Base-by-base conservation (phyloP, 2,888 invertebrate genomes). In the Gerris lacustris region DNA sequence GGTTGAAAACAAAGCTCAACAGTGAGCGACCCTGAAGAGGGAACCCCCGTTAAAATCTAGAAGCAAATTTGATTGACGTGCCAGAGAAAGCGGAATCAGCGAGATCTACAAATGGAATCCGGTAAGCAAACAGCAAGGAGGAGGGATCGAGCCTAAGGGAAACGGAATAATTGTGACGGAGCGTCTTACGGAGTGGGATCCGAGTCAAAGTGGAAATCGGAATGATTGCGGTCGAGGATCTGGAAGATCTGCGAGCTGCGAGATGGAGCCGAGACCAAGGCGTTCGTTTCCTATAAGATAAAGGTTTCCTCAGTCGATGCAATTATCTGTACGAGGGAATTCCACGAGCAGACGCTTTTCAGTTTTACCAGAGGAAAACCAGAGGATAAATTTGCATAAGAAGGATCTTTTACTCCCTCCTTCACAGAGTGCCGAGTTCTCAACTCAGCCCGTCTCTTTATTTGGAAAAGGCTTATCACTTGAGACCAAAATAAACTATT, bases 361-460 rank as follows among this genome's bases (percentile, higher is more conserved):
- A 55, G 55, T 55, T 55, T 55, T 55, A 55, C 55, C 55, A 11
- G 11, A 9, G 55, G 15, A 15, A 55, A 55, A 55, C 9, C 55
- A 15, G 11, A 11, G 9, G 55, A 5, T 2, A 55, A 55, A 55
- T 55, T 55, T 55, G 55, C 55, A 55, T 55, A 55, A 55, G 55
- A 55, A 55, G 55, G 55, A 55, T 55, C 55, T 55, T 55, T 55
- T 55, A 55, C 55, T 15, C 55, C 55, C 55, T 55, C 55, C 55
- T 55, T 55, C 55, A 2, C 55, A 31, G 31, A 31, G 31, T 31
- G 31, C 31, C 31, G 31, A 31, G 31, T 31, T 31, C 31, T 31
- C 31, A 31, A 31, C 31, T 31, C 31, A 4, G 31, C 15, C 15
- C 55, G 55, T 55, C 55, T 55, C 55, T 55, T 55, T 55, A 55